Conservation (phyloP, 2,797 vertebrate genomes). For the Girardinus metallicus region DNA sequence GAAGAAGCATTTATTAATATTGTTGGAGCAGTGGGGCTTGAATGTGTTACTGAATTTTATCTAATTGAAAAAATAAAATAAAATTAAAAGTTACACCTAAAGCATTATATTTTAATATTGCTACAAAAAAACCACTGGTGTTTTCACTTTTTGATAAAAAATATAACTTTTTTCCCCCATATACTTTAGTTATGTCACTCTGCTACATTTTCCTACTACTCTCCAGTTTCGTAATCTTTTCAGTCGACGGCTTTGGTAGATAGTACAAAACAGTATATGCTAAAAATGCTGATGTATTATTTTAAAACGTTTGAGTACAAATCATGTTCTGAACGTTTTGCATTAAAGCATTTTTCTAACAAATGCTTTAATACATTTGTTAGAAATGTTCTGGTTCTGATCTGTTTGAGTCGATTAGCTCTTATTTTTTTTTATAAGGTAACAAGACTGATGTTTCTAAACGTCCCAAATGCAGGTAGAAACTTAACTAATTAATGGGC, state of each 20-base stretch:
- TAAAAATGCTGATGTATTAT: neutral
- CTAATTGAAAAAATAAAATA: neutral
- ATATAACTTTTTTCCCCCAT: too few relatives aligned
- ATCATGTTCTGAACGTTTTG: neutral
- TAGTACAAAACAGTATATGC: neutral
- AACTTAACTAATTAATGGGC: too few relatives aligned
- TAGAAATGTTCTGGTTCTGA: too few relatives aligned
- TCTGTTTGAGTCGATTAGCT: neutral
- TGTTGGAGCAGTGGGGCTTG: neutral
- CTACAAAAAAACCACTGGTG: neutral
- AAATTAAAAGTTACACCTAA: neutral
- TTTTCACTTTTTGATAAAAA: neutral
- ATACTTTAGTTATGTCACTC: too few relatives aligned
- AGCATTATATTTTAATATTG: neutral
- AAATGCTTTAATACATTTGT: too few relatives aligned
- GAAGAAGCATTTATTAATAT: neutral
- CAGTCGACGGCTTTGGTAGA: neutral
- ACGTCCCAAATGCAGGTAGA: neutral
- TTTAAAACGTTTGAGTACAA: neutral
- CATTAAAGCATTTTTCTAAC: neutral
- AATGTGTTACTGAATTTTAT: neutral
- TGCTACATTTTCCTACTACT: too few relatives aligned
- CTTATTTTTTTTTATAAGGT: neutral
- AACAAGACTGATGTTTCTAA: neutral
- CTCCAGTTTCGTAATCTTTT: neutral